Conservation (phyloP, 2,113 vertebrate genomes). For the Dissostichus mawsoni region DNA sequence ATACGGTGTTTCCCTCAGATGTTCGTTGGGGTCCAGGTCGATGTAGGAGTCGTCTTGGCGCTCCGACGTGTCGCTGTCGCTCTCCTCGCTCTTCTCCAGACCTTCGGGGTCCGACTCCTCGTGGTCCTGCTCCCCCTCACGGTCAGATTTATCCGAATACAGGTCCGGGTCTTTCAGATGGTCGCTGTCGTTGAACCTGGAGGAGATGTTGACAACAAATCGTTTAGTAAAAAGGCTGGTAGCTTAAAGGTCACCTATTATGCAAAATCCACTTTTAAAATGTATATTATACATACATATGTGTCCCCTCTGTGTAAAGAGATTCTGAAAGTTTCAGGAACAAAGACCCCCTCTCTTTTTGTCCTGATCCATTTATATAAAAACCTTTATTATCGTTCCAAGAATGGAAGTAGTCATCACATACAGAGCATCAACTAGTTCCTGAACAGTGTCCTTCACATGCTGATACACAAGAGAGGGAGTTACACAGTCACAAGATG, state of each 20-base stretch:
- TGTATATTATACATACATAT: no score
- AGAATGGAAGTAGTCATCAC: no score
- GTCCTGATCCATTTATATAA: no score
- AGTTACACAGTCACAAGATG: no score
- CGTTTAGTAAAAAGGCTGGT: neutral
- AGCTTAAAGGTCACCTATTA: neutral
- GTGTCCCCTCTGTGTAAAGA: no score
- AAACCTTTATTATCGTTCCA: no score
- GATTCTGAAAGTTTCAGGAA: no score
- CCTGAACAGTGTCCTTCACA: no score
- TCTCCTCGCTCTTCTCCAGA: conserved; percentile 96
- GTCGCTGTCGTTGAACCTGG: conserved; percentile 93
- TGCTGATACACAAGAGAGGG: no score
- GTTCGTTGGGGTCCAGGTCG: conserved; percentile 90
- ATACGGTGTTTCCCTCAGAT: conserved; percentile 91
- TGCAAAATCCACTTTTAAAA: no score
- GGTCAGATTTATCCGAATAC: conserved; percentile 98
- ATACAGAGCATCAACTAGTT: no score
- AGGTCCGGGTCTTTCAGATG: conserved; percentile 95
- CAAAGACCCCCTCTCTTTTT: no score
- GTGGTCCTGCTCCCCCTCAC: conserved; percentile 94
- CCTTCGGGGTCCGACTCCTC: conserved; percentile 97
- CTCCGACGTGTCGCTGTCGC: conserved; percentile 95
- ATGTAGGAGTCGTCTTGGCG: conserved; percentile 94
- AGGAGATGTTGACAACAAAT: neutral